Evolutionary conservation across 2,888 invertebrate genomes (phyloP).

Genomic region (Notodromas monacha): DNA sequence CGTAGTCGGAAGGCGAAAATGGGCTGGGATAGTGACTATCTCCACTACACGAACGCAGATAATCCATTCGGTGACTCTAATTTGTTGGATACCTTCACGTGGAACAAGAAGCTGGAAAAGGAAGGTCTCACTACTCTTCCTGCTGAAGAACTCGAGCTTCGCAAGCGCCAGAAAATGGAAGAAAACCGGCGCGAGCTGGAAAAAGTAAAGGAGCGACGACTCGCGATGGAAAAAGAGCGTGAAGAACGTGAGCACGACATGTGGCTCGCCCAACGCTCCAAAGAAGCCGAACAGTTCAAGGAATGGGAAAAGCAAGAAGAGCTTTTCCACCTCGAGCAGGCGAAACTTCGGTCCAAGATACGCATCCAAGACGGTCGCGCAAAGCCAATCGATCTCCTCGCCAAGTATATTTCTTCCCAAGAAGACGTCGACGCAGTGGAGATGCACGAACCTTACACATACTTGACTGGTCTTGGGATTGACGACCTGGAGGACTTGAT

Average conservation of each 20-base stretch:
- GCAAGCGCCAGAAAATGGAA: constrained; percentile 52
- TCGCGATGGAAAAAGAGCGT: constrained; percentile 57
- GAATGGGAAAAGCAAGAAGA: constrained; percentile 91
- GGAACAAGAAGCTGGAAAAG: constrained; percentile 78
- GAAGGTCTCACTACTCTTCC: constrained; percentile 44
- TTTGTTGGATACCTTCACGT: constrained; percentile 72
- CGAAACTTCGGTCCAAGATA: constrained; percentile 62
- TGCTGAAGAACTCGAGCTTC: constrained; percentile 40
- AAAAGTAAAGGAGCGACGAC: constrained; percentile 59
- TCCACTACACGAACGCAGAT: constrained; percentile 86
- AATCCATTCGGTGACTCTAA: constrained; percentile 96
- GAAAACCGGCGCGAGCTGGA: constrained; percentile 67
- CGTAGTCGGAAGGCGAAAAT: constrained; percentile 47
- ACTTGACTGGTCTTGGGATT: constrained; percentile 56
- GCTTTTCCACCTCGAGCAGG: constrained; percentile 86
- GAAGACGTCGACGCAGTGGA: constrained; percentile 67
- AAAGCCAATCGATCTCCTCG: constrained; percentile 86
- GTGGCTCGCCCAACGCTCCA: constrained; percentile 47
- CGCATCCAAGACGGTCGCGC: constrained; percentile 85
- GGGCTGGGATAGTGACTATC: constrained; percentile 91
- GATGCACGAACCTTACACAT: constrained; percentile 91
- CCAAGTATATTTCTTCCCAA: constrained; percentile 74
- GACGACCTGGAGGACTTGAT: constrained; percentile 77
- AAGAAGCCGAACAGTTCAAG: constrained; percentile 59
- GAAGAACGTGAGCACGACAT: constrained; percentile 47